phyloP scores from a whole-genome alignment of 2,797 vertebrate species.

The Oreochromis mossambicus region DNA sequence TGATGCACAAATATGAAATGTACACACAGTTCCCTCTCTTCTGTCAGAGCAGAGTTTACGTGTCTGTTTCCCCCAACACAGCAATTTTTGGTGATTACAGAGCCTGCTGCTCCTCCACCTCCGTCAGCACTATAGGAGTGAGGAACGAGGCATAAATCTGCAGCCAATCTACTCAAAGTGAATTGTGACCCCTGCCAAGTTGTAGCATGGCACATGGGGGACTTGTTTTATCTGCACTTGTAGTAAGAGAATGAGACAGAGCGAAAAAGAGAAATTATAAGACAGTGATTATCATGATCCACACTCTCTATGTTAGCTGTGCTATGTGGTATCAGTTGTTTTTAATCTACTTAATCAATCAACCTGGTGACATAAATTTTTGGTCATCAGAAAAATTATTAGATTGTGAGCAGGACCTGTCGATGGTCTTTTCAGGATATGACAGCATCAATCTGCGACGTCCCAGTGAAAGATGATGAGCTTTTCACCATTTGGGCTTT shows the following conservation, averaged over 20 bases:
- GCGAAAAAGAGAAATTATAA: not conserved
- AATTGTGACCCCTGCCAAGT: slow-evolving; percentile 65
- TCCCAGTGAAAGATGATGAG: not conserved
- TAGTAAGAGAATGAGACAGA: not conserved
- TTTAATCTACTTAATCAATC: not conserved
- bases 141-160: slow-evolving; percentile 65
- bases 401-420: not conserved
- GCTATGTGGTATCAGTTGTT: not conserved
- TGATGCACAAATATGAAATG: not conserved
- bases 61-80: slow-evolving; percentile 43
- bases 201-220: slow-evolving; percentile 17
- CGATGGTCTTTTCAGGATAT: not conserved
- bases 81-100: slow-evolving; percentile 67
- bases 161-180: slow-evolving; percentile 64
- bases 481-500: not conserved
- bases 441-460: not conserved
- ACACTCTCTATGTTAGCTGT: not conserved
- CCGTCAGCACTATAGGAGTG: slow-evolving; percentile 58
- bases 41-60: slow-evolving; percentile 29
- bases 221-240: slow-evolving; percentile 22
- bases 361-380: not conserved
- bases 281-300: not conserved
- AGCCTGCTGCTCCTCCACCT: slow-evolving; percentile 36
- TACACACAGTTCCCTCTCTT: not conserved
- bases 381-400: not conserved